These are phyloP conservation scores for Drosophila quadrilineata DNA, from an alignment of 1,140 invertebrate genomes.

Conservation along the genomic window DNA sequence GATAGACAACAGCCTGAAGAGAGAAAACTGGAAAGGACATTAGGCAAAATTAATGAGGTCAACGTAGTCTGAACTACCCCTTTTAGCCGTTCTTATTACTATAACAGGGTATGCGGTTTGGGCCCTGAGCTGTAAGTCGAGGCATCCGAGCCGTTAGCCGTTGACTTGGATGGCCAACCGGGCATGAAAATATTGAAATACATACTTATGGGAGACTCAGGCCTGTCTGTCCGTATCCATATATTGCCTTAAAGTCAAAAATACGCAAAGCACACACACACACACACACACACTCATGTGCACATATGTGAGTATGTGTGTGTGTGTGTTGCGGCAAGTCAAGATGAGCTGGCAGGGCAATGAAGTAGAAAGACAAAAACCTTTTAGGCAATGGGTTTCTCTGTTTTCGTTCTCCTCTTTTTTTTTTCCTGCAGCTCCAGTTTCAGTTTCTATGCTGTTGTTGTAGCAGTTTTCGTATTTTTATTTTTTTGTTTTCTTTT, in stretches of 20 bases:
- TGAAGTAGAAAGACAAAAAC: conserved; percentile 54
- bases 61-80: no score
- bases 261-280: conserved; percentile 20
- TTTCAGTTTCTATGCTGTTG: not conserved
- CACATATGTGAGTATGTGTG: not conserved
- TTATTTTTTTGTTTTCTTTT: conserved; percentile 2
- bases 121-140: not conserved
- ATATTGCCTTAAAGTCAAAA: conserved; percentile 46
- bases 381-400: conserved; percentile 48
- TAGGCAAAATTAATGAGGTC: not conserved
- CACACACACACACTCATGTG: not conserved
- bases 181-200: conserved; percentile 44
- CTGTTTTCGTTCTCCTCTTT: not conserved
- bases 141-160: conserved; percentile 1
- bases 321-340: conserved; percentile 23
- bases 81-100: not conserved
- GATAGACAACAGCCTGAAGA: not conserved
- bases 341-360: conserved; percentile 44
- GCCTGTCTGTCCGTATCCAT: conserved; percentile 24
- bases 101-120: not conserved
- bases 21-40: not conserved
- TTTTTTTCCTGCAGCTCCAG: not conserved
- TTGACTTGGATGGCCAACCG: conserved; percentile 16
- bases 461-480: not conserved
- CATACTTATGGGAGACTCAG: conserved; percentile 20